phyloP scores from a whole-genome alignment of 2,797 vertebrate species.

The Limnodromus scolopaceus region DNA sequence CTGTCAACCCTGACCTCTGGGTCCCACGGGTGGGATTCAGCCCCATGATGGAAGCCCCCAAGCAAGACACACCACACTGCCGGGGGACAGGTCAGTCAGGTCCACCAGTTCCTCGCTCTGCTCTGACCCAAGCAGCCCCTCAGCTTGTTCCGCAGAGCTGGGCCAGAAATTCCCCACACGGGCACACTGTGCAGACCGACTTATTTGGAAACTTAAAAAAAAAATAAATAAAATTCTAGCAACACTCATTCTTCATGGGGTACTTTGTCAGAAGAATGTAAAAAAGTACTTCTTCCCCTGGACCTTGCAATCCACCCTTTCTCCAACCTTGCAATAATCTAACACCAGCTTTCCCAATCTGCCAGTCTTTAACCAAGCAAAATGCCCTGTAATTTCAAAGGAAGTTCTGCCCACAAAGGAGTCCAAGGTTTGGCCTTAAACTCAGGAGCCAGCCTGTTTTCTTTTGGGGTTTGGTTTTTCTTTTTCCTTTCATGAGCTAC shows the following conservation, averaged over 20 bases:
- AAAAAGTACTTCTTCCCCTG: not conserved
- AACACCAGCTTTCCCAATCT: not conserved
- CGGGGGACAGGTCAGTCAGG: no score
- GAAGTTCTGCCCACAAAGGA: not conserved
- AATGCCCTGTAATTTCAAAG: not conserved
- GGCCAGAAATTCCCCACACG: not conserved
- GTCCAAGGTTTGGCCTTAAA: not conserved
- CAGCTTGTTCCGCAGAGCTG: not conserved
- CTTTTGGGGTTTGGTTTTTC: not conserved
- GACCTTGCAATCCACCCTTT: not conserved
- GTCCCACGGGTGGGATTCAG: not conserved
- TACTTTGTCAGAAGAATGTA: not conserved
- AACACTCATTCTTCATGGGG: not conserved
- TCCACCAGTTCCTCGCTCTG: fast-evolving
- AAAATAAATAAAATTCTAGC: not conserved
- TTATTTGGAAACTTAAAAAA: not conserved
- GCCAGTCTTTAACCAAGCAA: not conserved
- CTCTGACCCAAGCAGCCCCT: not conserved
- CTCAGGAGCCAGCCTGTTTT: not conserved
- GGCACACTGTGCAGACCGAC: fast-evolving
- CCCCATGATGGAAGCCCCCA: not conserved
- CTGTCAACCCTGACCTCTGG: not conserved
- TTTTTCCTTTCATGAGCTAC: not conserved
- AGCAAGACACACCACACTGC: no score
- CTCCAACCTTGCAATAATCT: not conserved